Evolutionary conservation across 2,888 invertebrate species (phyloP).

Genomic region (Mesochorus sp.): DNA sequence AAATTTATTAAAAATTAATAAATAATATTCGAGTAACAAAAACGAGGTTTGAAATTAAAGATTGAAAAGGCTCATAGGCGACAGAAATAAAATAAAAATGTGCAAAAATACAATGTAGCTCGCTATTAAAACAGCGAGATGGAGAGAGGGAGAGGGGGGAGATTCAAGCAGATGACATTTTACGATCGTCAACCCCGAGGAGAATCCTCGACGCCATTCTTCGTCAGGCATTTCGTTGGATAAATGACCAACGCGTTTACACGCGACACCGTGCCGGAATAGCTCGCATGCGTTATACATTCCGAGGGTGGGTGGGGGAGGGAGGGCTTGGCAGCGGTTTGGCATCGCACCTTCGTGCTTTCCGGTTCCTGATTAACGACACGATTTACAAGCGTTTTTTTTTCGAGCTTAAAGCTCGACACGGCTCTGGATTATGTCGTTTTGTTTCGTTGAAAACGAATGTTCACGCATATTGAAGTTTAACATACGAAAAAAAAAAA

Average conservation of each 20-base stretch:
- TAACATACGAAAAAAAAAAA: no score
- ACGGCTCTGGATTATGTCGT: neutral
- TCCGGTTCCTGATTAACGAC: constrained; percentile 38
- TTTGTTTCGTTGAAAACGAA: no score
- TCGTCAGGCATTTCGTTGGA: constrained; percentile 27
- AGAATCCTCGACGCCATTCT: neutral
- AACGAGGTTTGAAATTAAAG: no score
- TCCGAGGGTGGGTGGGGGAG: neutral
- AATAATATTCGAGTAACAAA: no score
- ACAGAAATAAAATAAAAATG: no score
- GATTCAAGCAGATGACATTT: constrained; percentile 57
- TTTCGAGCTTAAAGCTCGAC: neutral
- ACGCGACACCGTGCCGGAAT: constrained; percentile 30
- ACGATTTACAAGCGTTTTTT: constrained; percentile 39
- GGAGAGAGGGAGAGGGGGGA: no score
- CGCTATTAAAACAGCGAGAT: no score
- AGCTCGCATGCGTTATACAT: neutral
- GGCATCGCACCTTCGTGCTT: constrained; percentile 19
- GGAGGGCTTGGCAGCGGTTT: constrained; percentile 30
- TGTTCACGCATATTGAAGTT: no score
- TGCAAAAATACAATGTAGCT: no score
- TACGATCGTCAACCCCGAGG: constrained; percentile 59
- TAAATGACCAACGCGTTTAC: constrained; percentile 51
- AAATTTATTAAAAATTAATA: no score
- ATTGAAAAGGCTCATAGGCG: no score